These are phyloP conservation scores for Pristiophorus japonicus DNA, from an alignment of 2,113 vertebrate genomes.

Conservation along the genomic window DNA sequence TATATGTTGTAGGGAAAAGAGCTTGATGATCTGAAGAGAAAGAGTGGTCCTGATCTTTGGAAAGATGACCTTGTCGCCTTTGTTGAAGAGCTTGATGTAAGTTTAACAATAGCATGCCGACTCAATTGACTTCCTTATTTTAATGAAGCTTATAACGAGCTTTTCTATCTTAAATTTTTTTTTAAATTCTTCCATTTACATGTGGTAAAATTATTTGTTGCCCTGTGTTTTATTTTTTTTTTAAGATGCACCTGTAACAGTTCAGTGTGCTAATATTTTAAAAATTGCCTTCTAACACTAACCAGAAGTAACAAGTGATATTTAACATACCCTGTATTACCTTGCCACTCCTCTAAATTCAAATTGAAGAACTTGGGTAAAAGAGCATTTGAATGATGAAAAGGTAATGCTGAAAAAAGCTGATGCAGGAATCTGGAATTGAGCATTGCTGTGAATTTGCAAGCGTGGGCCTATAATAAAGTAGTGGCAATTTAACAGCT, in stretches of 20 bases:
- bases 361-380: not conserved
- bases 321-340: not conserved
- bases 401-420: not conserved
- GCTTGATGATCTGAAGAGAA: slow-evolving; percentile 76
- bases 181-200: not conserved
- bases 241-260: slow-evolving; percentile 39
- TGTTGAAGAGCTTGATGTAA: slow-evolving; percentile 86
- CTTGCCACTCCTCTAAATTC: not conserved
- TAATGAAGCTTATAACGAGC: not conserved
- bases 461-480: not conserved
- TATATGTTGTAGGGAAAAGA: slow-evolving; percentile 69
- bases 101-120: slow-evolving; percentile 45
- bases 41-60: slow-evolving; percentile 84
- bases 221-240: slow-evolving; percentile 41
- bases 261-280: not conserved
- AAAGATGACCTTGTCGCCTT: slow-evolving; percentile 91
- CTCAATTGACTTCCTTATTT: not conserved
- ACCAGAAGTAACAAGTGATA: not conserved
- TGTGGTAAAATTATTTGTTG: not conserved
- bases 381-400: not conserved
- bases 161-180: not conserved
- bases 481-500: no score
- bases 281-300: not conserved
- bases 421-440: not conserved
- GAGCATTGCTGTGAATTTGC: not conserved